These are phyloP conservation scores for Acanthaster planci DNA, from an alignment of 35 echinoderm and acorn worm genomes.

Conservation along the genomic window DNA sequence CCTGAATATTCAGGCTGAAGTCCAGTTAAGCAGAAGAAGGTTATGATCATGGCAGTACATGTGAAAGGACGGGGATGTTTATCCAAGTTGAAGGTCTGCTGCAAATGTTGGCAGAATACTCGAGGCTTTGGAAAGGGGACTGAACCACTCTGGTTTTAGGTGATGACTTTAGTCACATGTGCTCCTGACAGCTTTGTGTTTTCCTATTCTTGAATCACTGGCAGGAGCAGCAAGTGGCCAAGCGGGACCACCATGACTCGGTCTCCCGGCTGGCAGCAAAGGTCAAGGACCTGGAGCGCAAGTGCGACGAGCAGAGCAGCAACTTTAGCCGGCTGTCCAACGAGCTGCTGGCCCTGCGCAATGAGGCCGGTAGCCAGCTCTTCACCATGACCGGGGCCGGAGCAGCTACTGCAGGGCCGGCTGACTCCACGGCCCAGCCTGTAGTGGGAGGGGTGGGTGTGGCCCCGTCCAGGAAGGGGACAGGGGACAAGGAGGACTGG, in stretches of 20 bases:
- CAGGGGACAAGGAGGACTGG: constrained; percentile 57
- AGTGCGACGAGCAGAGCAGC: constrained; percentile 82
- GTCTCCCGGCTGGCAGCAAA: constrained; percentile 85
- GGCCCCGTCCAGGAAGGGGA: not conserved
- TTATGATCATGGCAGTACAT: no score
- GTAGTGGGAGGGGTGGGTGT: not conserved
- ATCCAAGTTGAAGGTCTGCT: no score
- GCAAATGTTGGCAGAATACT: no score
- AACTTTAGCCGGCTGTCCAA: constrained; percentile 75
- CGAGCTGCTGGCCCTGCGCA: constrained; percentile 75
- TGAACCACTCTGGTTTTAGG: no score
- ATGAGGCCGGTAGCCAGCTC: constrained; percentile 72
- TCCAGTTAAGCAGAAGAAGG: no score
- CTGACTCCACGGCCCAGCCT: not conserved
- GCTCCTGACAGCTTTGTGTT: no score
- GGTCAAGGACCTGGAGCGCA: constrained; percentile 85
- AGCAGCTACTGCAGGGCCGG: not conserved
- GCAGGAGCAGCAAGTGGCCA: constrained; percentile 81
- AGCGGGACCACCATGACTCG: constrained; percentile 73
- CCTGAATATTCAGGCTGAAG: no score
- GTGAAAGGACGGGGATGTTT: no score
- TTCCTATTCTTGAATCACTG: not conserved
- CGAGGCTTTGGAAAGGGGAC: no score
- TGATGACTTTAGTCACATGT: no score
- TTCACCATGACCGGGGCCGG: constrained; percentile 40